Percentiles rank a stretch among this genome's conserved stretches.
phyloP scores from a whole-genome alignment of 2,113 vertebrate genomes.

The Zosterops pallidus region DNA sequence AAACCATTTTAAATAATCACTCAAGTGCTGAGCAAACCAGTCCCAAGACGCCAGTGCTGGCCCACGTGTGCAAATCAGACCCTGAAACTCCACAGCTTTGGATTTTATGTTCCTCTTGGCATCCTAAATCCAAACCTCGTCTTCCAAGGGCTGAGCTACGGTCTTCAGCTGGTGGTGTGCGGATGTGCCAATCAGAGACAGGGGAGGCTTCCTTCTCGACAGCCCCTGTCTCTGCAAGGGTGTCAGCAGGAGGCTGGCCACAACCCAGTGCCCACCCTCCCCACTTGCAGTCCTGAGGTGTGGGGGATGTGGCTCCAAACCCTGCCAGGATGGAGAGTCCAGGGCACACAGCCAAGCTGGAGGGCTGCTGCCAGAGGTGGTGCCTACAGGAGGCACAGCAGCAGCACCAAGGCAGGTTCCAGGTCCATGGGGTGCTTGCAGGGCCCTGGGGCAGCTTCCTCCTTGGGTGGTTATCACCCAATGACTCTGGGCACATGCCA shows the following conservation, averaged over 20 bases:
- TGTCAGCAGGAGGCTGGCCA: not conserved
- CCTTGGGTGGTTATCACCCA: not conserved
- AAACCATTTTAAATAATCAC: not conserved
- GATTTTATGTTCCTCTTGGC: not conserved
- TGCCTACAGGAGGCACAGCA: not conserved
- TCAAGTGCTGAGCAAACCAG: accelerated
- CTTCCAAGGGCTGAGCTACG: not conserved
- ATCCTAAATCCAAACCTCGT: not conserved
- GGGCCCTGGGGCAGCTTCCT: accelerated
- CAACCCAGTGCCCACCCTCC: not conserved
- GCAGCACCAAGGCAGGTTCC: not conserved
- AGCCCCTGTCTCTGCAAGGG: not conserved
- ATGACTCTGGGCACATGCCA: accelerated
- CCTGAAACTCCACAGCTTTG: not conserved
- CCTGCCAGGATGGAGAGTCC: not conserved
- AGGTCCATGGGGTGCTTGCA: accelerated
- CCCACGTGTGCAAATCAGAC: not conserved
- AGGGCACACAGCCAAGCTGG: not conserved
- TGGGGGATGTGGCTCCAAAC: not conserved
- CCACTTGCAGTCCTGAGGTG: not conserved
- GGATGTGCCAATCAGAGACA: not conserved
- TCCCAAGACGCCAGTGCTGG: accelerated
- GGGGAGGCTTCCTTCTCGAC: not conserved
- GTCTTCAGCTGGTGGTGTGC: not conserved
- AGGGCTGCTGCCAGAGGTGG: not conserved